Evolutionary conservation across 2,113 vertebrate genomes (phyloP).

Genomic region (Hippocampus mohnikei): DNA sequence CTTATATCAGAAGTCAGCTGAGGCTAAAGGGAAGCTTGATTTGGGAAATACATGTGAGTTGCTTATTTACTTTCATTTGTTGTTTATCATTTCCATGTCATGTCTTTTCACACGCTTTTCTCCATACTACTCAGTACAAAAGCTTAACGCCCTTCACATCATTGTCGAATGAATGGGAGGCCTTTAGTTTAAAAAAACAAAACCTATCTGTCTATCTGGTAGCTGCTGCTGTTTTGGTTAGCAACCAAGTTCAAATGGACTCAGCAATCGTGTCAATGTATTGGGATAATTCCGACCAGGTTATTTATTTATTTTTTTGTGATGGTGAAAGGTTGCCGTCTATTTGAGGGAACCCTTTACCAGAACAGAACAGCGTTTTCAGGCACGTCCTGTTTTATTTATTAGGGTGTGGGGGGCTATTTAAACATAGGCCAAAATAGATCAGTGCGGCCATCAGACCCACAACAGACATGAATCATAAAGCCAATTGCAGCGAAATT

Average conservation of each 20-base stretch:
- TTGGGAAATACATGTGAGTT: slow-evolving; percentile 99
- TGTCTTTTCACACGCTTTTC: not conserved
- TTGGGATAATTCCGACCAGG: too few species aligned
- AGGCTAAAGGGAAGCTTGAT: slow-evolving; percentile 91
- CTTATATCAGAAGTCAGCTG: slow-evolving; percentile 96
- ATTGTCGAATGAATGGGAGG: too few species aligned
- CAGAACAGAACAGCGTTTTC: too few species aligned
- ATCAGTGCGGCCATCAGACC: not conserved
- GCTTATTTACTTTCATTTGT: slow-evolving; percentile 49
- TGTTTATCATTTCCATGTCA: slow-evolving; percentile 24
- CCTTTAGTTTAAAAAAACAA: not conserved
- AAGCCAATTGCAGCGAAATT: not conserved
- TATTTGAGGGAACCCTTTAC: too few species aligned
- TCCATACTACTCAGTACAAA: not conserved
- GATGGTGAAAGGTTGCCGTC: too few species aligned
- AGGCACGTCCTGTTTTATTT: not conserved
- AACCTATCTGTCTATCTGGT: too few species aligned
- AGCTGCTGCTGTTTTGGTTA: too few species aligned
- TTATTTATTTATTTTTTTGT: too few species aligned
- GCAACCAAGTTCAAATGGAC: too few species aligned
- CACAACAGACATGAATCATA: not conserved
- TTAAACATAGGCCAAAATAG: not conserved
- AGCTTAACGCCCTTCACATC: not conserved
- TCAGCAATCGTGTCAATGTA: too few species aligned
- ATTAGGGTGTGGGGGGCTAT: not conserved